Evolutionary conservation across 2,797 vertebrate genomes (phyloP).

Genomic region (Phoebastria nigripes): DNA sequence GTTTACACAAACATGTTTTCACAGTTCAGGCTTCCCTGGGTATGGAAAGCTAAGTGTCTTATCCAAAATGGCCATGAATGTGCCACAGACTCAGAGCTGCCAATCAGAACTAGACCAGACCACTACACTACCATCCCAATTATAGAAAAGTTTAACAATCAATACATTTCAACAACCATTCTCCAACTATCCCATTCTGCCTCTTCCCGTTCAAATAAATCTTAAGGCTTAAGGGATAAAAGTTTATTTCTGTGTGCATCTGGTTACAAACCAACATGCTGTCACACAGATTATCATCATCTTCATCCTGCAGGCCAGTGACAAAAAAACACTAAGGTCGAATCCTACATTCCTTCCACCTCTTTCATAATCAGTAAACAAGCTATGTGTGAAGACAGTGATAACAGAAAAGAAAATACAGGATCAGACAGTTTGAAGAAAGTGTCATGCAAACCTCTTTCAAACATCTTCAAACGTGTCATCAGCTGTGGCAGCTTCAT

Average conservation of each 20-base stretch:
- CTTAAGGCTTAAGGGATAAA: background rate
- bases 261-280: background rate
- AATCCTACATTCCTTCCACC: background rate
- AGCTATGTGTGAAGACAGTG: background rate
- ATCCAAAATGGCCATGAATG: background rate
- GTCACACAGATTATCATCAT: background rate
- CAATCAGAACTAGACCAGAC: background rate
- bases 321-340: background rate
- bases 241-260: background rate
- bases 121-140: background rate
- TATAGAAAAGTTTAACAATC: background rate
- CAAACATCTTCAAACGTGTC: background rate
- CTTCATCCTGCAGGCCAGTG: background rate
- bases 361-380: background rate
- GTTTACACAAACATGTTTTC: background rate
- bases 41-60: background rate
- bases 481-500: background rate
- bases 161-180: background rate
- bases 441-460: background rate
- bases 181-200: background rate
- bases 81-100: background rate
- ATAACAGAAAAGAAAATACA: background rate
- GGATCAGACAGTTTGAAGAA: constrained; percentile 1
- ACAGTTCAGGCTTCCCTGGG: background rate
- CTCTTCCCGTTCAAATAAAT: background rate